Evolutionary conservation across 2,888 invertebrate genomes (phyloP).

Genomic region (Cephus rjabovi): DNA sequence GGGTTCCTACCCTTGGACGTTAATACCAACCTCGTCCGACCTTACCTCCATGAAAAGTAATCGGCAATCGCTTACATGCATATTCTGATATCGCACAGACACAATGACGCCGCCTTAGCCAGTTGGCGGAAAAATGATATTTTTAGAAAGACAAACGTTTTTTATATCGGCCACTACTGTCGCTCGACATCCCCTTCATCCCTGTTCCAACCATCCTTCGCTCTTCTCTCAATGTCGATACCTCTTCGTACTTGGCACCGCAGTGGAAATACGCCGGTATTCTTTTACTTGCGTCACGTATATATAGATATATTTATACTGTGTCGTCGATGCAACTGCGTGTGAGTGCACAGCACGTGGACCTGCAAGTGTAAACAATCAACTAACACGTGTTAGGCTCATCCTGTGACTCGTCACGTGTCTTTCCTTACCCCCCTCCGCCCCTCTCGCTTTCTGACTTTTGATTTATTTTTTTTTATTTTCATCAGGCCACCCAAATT

Average conservation of each 20-base stretch:
- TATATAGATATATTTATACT: not conserved
- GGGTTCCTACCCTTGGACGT: constrained; percentile 14
- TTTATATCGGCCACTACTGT: not conserved
- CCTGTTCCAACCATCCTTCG: not conserved
- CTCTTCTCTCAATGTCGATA: not conserved
- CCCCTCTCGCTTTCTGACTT: not conserved
- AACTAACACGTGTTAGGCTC: not conserved
- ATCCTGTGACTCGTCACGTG: not conserved
- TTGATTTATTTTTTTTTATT: not conserved
- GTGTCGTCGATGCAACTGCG: not conserved
- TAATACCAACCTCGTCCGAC: not conserved
- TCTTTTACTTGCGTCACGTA: not conserved
- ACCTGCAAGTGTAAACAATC: not conserved
- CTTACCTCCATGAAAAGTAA: not conserved
- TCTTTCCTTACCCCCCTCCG: not conserved
- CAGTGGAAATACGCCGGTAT: not conserved
- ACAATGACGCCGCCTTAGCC: not conserved
- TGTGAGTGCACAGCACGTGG: not conserved
- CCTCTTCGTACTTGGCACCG: not conserved
- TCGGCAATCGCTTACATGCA: not conserved
- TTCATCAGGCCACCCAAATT: not conserved
- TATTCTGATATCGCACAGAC: not conserved
- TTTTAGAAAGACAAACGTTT: not conserved
- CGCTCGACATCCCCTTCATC: not conserved
- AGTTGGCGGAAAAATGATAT: not conserved